phyloP scores from a whole-genome alignment of 2,888 invertebrate genomes.

The Teleogryllus oceanicus region DNA sequence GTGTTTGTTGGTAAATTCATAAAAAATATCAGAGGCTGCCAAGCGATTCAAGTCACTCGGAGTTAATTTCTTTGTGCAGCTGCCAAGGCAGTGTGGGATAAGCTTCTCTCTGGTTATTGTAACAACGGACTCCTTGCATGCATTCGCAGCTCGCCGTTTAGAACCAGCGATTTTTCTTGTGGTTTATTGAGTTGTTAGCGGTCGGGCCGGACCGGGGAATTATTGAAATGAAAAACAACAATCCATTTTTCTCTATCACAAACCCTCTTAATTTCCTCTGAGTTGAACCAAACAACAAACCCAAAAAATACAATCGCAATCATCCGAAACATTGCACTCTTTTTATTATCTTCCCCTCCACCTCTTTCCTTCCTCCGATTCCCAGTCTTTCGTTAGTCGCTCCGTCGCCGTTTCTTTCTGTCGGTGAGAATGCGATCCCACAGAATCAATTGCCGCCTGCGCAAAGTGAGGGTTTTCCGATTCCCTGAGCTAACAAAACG shows the following conservation, averaged over 20 bases:
- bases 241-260: neutral
- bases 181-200: constrained; percentile 18
- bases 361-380: neutral
- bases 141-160: too few species aligned
- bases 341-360: neutral
- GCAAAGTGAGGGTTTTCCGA: neutral
- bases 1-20: too few species aligned
- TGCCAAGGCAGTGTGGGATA: too few species aligned
- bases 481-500: neutral
- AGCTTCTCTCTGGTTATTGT: too few species aligned
- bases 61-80: too few species aligned
- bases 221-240: neutral
- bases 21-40: too few species aligned
- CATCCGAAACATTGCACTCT: neutral
- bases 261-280: too few species aligned
- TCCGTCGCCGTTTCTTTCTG: neutral
- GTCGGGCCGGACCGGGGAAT: neutral
- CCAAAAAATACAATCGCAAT: too few species aligned
- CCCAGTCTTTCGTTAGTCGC: neutral
- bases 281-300: too few species aligned
- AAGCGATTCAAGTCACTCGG: too few species aligned
- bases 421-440: neutral
- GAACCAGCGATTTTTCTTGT: neutral
- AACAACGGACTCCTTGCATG: too few species aligned
- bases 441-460: neutral